Evolutionary conservation across 2,888 invertebrate genomes (phyloP), one percentile per base, ranked within the genome.

Genomic region (Tetramorium bicarinatum): DNA sequence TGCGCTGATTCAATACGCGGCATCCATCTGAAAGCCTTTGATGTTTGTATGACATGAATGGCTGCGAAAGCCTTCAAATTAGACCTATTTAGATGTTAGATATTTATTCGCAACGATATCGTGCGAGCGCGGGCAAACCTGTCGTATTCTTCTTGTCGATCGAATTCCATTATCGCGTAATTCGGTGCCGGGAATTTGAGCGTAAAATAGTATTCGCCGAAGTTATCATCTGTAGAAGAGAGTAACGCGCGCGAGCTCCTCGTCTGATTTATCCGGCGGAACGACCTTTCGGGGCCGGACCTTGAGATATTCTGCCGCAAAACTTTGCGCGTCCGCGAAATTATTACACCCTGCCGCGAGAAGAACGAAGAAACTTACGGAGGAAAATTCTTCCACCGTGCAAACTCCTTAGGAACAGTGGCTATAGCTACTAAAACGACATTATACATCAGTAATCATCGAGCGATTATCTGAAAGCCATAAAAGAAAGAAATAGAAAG

Each of bases 311-410:
- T 82, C 81, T 52, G 47, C 41, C 21, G 38, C 77, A 76, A 71
- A 90, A 90, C 74, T 87, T 90, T 85, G 69, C 84, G 82, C 77
- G 76, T 82, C 87, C 75, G 76, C 75, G 76, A 84, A 90, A 86
- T 89, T 85, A 89, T 90, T 85, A 86, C 81, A 75, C 84, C 80
- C 85, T 77, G 61, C 79, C 21, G 56, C 56, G 54, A 76, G 74
- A 69, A 80, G 61, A 69, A 77, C 34, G 79, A 41, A 61, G 81
- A 83, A 85, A 77, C 82, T 83, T 84, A 69, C 47, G 69, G 59
- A 21, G 52, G 67, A 76, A 89, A 87, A 66, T 86, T 89, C 76
- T 87, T 79, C 83, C 71, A 54, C 41, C 52, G 52, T 54, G 61
- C 41, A 83, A 87, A 81, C 74, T 90, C 82, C 84, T 83, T 67